Evolutionary conservation across 1,140 invertebrate genomes (phyloP), one percentile per base, ranked within the genome.

Genomic region (Cotesia glomerata): DNA sequence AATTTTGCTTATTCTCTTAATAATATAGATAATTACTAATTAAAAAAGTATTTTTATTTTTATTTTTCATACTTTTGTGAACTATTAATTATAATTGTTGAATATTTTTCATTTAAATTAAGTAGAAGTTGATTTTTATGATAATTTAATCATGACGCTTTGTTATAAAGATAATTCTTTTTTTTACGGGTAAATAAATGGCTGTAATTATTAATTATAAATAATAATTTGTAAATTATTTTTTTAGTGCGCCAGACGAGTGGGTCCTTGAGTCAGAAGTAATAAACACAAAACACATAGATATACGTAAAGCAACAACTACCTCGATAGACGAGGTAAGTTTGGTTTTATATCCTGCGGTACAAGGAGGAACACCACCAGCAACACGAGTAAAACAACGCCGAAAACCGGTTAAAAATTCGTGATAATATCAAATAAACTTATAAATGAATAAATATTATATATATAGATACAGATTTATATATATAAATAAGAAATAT

Each of bases 221-320:
- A 45, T 45, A 39, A 39, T 45, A 11, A 26, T 26, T 26, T 26
- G 26, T 26, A 26, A 35, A 9, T 36, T 14, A 71, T 51, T 67
- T 59, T 76, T 74, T 52, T 77, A 91, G 91, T 71, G 82, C 89
- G 78, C 87, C 90, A 32, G 90, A 92, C 78, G 90, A 91, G 79
- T 92, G 91, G 91, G 84, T 91, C 14, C 76, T 86, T 5, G 89
- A 90, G 79, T 88, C 88, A 36, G 88, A 91, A 78, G 88, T 88
- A 77, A 85, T 84, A 77, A 78, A 74, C n/a, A 87, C 79, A 36
- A 90, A 88, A 74, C 79, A 85, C 69, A 86, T 91, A n/a, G 82
- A 82, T 54, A 88, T 91, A 71, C 84, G 89, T 3, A 81, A 84
- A 16, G 82, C 89, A 16, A 84, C 88, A 35, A 72, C 85, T 5